These are phyloP conservation scores for Ichneumoninae sp. DNA, from an alignment of 2,888 invertebrate species.

Conservation along the genomic window DNA sequence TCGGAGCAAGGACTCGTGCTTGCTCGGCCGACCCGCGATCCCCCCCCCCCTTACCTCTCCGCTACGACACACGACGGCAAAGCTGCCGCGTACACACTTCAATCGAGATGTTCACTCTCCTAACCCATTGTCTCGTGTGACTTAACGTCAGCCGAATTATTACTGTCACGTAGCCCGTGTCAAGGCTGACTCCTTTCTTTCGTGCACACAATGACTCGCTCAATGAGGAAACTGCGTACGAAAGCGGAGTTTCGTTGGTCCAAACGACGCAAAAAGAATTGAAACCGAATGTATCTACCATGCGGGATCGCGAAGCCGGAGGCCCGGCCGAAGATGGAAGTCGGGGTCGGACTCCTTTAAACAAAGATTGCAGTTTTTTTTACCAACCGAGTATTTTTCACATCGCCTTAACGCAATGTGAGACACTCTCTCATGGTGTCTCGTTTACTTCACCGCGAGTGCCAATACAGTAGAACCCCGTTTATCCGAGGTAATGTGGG, in stretches of 20 bases:
- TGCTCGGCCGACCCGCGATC: neutral
- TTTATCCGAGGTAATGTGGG: too few relatives aligned
- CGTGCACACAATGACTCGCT: neutral
- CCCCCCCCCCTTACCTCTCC: neutral
- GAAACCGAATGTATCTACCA: neutral
- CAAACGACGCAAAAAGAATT: too few relatives aligned
- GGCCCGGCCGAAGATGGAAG: neutral
- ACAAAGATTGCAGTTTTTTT: neutral
- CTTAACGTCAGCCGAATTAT: slow-evolving; percentile 5
- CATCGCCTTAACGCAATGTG: too few relatives aligned
- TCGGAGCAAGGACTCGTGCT: slow-evolving; percentile 4
- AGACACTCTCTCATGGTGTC: too few relatives aligned
- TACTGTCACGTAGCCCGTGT: neutral
- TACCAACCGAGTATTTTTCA: too few relatives aligned
- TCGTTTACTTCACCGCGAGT: too few relatives aligned
- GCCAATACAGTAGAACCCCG: too few relatives aligned
- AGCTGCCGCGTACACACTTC: neutral
- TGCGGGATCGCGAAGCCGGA: neutral
- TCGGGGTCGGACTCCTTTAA: neutral
- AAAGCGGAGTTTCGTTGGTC: neutral
- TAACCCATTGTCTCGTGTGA: slow-evolving; percentile 6
- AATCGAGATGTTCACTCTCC: slow-evolving; percentile 3
- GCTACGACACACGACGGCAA: slow-evolving; percentile 1
- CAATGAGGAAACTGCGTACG: neutral
- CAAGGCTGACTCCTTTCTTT: neutral